These are phyloP conservation scores for Helicolenus hilgendorfi DNA, from an alignment of 2,797 vertebrate species.

Conservation along the genomic window DNA sequence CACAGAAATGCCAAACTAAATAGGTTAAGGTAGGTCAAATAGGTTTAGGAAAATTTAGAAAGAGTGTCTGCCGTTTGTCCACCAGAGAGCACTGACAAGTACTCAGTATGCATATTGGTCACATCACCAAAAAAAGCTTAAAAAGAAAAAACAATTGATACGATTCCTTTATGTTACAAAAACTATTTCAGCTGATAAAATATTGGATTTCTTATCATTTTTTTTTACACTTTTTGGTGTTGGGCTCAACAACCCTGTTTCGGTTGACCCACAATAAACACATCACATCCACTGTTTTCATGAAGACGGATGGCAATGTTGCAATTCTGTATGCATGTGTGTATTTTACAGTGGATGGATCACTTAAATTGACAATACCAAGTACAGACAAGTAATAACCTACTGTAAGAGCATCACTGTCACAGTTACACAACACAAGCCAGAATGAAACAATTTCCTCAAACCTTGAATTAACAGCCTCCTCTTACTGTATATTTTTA, in stretches of 20 bases:
- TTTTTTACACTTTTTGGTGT: background rate
- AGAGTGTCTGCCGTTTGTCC: background rate
- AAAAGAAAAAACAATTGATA: background rate
- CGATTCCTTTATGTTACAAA: background rate
- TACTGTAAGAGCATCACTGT: background rate
- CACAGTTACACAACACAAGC: background rate
- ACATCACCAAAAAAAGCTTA: background rate
- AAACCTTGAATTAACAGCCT: constrained; percentile 10
- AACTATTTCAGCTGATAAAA: too few relatives aligned
- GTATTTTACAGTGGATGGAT: background rate
- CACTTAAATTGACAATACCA: background rate
- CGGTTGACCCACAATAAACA: background rate
- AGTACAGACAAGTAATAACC: background rate
- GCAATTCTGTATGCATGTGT: background rate
- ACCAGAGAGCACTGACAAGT: too few relatives aligned
- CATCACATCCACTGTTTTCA: background rate
- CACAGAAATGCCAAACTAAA: background rate
- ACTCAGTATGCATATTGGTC: background rate
- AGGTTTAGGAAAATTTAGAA: background rate
- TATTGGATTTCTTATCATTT: too few relatives aligned
- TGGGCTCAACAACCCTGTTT: background rate
- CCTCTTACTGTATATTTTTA: constrained; percentile 19
- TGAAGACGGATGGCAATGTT: background rate
- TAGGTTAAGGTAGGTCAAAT: too few relatives aligned
- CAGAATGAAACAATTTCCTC: constrained; percentile 1